These are phyloP conservation scores for Brachynemurus nebulosus DNA, from an alignment of 2,888 invertebrate species.

Conservation along the genomic window DNA sequence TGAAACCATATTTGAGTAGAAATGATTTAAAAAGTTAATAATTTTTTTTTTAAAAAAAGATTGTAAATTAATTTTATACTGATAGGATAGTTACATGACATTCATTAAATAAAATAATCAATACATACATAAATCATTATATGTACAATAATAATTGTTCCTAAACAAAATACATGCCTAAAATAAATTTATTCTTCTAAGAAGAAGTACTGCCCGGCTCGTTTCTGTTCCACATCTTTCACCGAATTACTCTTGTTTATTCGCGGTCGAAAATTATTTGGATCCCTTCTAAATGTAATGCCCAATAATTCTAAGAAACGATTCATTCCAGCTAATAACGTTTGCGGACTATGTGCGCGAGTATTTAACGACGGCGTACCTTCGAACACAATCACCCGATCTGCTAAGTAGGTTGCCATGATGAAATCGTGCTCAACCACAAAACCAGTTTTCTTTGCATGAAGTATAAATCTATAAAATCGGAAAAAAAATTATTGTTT, in stretches of 20 bases:
- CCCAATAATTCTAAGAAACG: conserved; percentile 87
- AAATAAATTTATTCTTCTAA: conserved; percentile 65
- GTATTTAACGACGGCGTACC: conserved; percentile 84
- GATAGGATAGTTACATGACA: too few species aligned
- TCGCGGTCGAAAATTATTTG: conserved; percentile 95
- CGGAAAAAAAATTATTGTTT: conserved; percentile 5
- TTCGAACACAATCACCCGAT: conserved; percentile 97
- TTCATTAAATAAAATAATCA: too few species aligned
- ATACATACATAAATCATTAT: too few species aligned
- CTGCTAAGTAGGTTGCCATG: conserved; percentile 98
- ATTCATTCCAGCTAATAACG: conserved; percentile 95
- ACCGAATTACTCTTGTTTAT: conserved; percentile 96
- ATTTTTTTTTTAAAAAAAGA: too few species aligned
- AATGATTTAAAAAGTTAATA: too few species aligned
- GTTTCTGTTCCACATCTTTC: conserved; percentile 96
- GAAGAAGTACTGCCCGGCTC: conserved; percentile 97
- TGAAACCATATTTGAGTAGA: too few species aligned
- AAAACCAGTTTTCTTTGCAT: conserved; percentile 98
- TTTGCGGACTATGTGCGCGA: conserved; percentile 82
- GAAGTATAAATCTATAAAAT: conserved; percentile 72
- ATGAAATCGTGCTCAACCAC: conserved; percentile 99
- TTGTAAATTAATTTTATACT: too few species aligned
- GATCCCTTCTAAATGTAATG: conserved; percentile 96
- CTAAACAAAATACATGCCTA: too few species aligned
- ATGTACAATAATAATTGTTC: too few species aligned